Conservation (phyloP, 2,888 invertebrate genomes). For the Epirrhoe alternata region DNA sequence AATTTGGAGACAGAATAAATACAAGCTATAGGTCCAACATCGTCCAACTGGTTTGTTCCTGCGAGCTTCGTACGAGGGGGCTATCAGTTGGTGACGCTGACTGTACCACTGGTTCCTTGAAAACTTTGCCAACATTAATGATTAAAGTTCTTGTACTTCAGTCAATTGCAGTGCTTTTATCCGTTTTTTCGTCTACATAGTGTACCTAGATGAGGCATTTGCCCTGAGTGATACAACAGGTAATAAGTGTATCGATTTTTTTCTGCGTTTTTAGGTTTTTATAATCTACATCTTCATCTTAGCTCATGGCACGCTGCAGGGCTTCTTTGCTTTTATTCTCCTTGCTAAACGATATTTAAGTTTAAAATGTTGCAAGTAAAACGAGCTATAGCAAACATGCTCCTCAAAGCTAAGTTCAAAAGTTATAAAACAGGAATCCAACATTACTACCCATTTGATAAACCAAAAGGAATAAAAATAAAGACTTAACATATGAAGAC, state of each 20-base stretch:
- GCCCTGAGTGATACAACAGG: no score
- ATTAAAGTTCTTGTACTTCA: constrained; percentile 35
- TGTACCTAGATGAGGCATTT: no score
- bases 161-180: constrained; percentile 8
- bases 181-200: background rate
- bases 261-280: no score
- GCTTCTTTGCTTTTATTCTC: no score
- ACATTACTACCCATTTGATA: constrained; percentile 33
- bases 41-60: no score
- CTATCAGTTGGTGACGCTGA: no score
- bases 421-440: constrained; percentile 30
- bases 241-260: no score
- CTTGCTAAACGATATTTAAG: background rate
- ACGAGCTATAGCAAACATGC: constrained; percentile 10
- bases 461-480: constrained; percentile 35
- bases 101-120: constrained; percentile 17
- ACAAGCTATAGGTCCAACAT: constrained; percentile 2
- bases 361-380: background rate
- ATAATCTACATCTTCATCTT: no score
- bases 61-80: no score
- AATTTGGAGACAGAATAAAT: constrained; percentile 32
- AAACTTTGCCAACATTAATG: constrained; percentile 31
- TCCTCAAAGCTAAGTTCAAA: constrained; percentile 19
- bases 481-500: constrained; percentile 42
- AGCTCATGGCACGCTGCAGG: no score